These are phyloP conservation scores for Amazona ochrocephala DNA, from an alignment of 2,797 vertebrate genomes.

Conservation along the genomic window DNA sequence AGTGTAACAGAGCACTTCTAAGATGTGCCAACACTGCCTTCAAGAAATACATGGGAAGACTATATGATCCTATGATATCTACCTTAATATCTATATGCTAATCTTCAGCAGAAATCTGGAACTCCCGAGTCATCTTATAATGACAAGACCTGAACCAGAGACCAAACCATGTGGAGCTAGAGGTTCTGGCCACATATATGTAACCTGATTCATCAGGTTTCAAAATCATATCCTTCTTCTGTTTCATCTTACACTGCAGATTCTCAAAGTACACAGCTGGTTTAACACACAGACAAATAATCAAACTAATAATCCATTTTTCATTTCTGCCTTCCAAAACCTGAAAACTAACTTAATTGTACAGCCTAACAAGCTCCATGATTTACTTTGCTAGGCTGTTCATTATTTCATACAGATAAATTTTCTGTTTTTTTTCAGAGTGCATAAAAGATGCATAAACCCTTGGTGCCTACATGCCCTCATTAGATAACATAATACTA, in stretches of 20 bases:
- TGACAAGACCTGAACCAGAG: not conserved
- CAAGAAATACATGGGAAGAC: not conserved
- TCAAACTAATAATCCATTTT: not conserved
- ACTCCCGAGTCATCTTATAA: not conserved
- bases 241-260: conserved; percentile 13
- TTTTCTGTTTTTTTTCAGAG: conserved; percentile 53
- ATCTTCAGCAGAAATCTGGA: not conserved
- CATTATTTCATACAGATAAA: conserved; percentile 55
- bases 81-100: not conserved
- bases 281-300: conserved; percentile 15
- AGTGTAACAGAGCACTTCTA: accelerated
- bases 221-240: not conserved
- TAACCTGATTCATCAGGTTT: not conserved
- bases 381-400: conserved; percentile 46
- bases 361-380: not conserved
- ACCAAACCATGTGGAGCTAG: not conserved
- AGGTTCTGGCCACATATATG: not conserved
- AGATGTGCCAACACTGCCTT: not conserved
- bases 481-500: conserved; percentile 69
- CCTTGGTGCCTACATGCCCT: not conserved
- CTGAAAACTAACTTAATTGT: conserved; percentile 49
- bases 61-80: not conserved
- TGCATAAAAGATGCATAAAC: conserved; percentile 68
- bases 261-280: conserved; percentile 7
- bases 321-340: conserved; percentile 43